phyloP scores from a whole-genome alignment of 2,797 vertebrate genomes.

The Aeoliscus strigatus region DNA sequence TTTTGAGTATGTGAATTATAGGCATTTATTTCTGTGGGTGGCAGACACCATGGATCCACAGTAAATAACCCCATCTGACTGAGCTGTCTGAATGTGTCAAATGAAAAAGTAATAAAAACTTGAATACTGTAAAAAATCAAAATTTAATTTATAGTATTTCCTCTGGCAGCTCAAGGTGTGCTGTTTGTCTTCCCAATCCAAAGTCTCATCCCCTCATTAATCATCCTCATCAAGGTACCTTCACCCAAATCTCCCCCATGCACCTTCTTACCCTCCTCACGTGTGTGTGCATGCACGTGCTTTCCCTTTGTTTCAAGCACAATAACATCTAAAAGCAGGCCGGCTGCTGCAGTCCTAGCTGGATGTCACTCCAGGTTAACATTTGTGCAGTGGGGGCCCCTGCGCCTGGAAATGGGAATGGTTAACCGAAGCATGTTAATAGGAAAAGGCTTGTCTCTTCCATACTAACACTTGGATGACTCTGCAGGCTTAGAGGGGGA shows the following conservation, averaged over 20 bases:
- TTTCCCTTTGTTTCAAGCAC: slow-evolving; percentile 74
- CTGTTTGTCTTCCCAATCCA: slow-evolving; percentile 24
- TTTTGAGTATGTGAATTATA: too few species aligned
- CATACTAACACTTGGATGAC: slow-evolving; percentile 93
- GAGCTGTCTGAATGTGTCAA: too few species aligned
- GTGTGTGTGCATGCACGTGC: slow-evolving; percentile 25
- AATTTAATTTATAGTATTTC: too few species aligned
- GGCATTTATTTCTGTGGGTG: too few species aligned
- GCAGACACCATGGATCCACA: too few species aligned
- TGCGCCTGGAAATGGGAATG: slow-evolving; percentile 78
- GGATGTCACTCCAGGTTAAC: slow-evolving; percentile 88
- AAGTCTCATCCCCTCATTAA: slow-evolving; percentile 75
- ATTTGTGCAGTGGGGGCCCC: slow-evolving; percentile 74
- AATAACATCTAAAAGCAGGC: slow-evolving; percentile 67
- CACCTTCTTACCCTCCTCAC: slow-evolving; percentile 1
- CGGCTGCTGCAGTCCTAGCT: slow-evolving; percentile 70
- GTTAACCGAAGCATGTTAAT: slow-evolving; percentile 93
- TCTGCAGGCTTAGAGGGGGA: slow-evolving; percentile 81
- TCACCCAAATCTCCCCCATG: slow-evolving; percentile 24
- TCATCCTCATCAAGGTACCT: slow-evolving; percentile 74
- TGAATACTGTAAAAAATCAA: too few species aligned
- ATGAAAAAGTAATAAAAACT: too few species aligned
- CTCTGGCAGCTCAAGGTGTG: slow-evolving; percentile 2
- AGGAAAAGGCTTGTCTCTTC: slow-evolving; percentile 93
- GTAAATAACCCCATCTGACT: too few species aligned